Evolutionary conservation across 1,140 invertebrate species (phyloP), one percentile per base, ranked within the genome.

Genomic region (Drosophila yakuba): DNA sequence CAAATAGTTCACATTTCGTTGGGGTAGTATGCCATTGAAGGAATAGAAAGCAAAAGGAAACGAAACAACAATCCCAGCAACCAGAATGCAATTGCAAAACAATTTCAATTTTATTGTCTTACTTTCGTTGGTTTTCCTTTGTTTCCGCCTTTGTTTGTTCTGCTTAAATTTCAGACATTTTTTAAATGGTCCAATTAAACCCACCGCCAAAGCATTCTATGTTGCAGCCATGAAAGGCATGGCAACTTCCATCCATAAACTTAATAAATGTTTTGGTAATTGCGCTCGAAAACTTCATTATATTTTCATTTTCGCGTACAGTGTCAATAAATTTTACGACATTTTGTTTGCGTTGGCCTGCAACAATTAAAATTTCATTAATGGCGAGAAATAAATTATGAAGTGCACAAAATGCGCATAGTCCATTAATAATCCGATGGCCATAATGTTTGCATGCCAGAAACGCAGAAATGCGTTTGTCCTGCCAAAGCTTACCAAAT

Each of bases 251-350:
- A 45, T 6, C 47, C 45, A 67, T 67, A 67, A 67, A 67, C 59
- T 73, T 52, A 59, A 72, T 74, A 72, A 72, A 74, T 72, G 68
- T 62, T 72, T 62, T 55, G 56, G 44, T 62, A 72, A 74, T 72
- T 74, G 61, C 41, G 67, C 14, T 32, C 28, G 14, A 62, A 48
- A 51, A 74, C 71, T 74, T 72, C 41, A 72, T 73, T 73, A 73
- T 73, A 73, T 54, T 73, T 73, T 60, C 39, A 73, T 73, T 71
- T 50, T 59, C 64, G 23, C 54, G 51, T 41, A 60, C 39, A 73
- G 66, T 74, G 71, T 72, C 71, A 74, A 74, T 71, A 74, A 55
- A 60, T 55, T 72, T 74, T 72, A 74, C 68, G 50, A 61, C 56
- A 55, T 72, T 62, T 74, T 67, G 36, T 67, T 67, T 67, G 20